Base-by-base conservation (phyloP, 2,113 vertebrate species). In the Petrocephalus zakoni region DNA sequence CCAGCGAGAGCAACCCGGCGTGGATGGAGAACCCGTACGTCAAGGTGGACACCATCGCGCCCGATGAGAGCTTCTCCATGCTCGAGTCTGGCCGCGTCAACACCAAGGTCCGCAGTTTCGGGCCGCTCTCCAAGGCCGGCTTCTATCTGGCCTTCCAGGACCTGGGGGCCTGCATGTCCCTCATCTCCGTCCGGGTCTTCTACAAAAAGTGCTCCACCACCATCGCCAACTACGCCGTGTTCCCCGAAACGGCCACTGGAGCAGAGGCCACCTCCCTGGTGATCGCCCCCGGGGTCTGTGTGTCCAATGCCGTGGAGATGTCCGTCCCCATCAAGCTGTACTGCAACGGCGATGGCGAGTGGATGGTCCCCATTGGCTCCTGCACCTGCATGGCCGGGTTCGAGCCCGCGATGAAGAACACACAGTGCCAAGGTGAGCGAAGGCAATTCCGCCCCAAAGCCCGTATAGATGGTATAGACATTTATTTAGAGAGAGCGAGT, bases 21-120 rank as follows among this genome's bases (percentile, higher is more conserved):
- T 99, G 98, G 98, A 99, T 99, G 98, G 98, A 99, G 94, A 99
- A 99, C 92, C 98, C 98, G 1, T 99, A 99, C 0, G 94, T 99
- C 89, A 99, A 99, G 95, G 98, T 99, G 97, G 98, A 99, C 96
- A 99, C 98, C 91, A 98, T 99, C 19, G 98, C 98, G 0, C 98
- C 98, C 0, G 98, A 99, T 0, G 97, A 97, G 93, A 99, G 98
- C 91, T 99, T 99, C 94, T 98, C 97, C 5, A 96, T 96, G 93
- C 95, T 99, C 1, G 98, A 98, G n/a, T 93, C 97, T 0, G 98
- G 98, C 19, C 95, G 96, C 0, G 96, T 99, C 89, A 99, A 99
- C 94, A 99, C 97, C 81, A 99, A 99, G 93, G 96, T 99, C 88
- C 94, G 98, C 92, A 99, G 98, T 93, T 99, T 99, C n/a, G 98